Evolutionary conservation across 2,888 invertebrate species (phyloP), one percentile per base, ranked within the genome.

Genomic region (Arrhopalites spinosus): DNA sequence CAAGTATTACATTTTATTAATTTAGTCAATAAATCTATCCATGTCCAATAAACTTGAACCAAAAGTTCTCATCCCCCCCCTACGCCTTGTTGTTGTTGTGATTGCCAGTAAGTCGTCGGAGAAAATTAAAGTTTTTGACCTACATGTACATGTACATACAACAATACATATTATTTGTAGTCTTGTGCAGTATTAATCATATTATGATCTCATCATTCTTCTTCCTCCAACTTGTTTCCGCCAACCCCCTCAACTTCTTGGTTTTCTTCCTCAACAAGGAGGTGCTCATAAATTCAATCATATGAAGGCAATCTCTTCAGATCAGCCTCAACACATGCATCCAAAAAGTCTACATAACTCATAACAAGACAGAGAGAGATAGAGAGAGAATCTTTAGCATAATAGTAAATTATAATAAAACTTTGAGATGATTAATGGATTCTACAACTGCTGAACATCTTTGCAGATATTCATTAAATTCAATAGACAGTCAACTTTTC

Each of bases 201-300:
- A 11, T 36, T 36, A 36, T 36, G 36, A 36, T 36, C 36, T 36
- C 36, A 36, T 36, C 36, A 36, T 36, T 36, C 36, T 36, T 36
- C 36, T 36, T 36, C 36, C 36, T 50, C 50, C 50, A 50, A n/a
- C n/a, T 50, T 50, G 50, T n/a, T n/a, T 50, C 50, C 17, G 36
- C 36, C 3, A 36, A 11, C 5, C 36, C 5, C 36, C 36, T 36
- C 36, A 36, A 36, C 36, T 36, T 36, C 36, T 36, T 36, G 5
- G 5, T 36, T 36, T 11, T 11, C 36, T 36, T 36, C 5, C 11
- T 3, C 36, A 36, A 36, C 36, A 50, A 50, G n/a, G 50, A 50
- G 50, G n/a, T n/a, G 50, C 50, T 50, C 50, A 50, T 50, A 50
- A 50, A 50, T 50, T 50, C 17, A 50, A 50, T 50, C 50, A 50